phyloP scores from a whole-genome alignment of 2,888 invertebrate genomes.

The Dryococelus australis region DNA sequence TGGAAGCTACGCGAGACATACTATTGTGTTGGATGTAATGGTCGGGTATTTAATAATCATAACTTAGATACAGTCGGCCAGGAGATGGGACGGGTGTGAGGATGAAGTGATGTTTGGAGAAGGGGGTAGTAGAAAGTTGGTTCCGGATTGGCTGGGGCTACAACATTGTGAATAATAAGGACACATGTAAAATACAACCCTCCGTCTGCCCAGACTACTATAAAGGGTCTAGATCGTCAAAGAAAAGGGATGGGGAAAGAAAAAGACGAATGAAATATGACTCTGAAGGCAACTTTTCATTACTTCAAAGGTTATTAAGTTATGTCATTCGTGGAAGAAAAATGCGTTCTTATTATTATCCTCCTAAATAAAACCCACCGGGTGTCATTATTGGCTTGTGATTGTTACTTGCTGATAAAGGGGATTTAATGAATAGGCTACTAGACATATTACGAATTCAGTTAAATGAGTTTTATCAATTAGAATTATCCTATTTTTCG shows the following conservation, averaged over 20 bases:
- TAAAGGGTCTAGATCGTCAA: too few relatives aligned
- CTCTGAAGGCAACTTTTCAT: background rate
- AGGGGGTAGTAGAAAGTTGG: background rate
- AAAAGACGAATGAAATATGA: background rate
- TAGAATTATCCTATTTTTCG: too few relatives aligned
- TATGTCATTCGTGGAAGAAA: constrained; percentile 3
- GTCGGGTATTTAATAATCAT: background rate
- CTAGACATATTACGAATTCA: too few relatives aligned
- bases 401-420: too few relatives aligned
- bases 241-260: background rate
- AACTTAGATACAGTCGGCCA: background rate
- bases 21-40: background rate
- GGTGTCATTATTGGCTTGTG: too few relatives aligned
- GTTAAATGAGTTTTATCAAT: too few relatives aligned
- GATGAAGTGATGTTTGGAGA: background rate
- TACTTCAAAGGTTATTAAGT: background rate
- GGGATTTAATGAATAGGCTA: too few relatives aligned
- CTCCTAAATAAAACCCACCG: too few relatives aligned
- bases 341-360: background rate
- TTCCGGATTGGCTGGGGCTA: background rate
- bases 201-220: background rate
- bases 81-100: background rate
- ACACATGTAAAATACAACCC: constrained; percentile 16
- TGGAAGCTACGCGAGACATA: background rate
- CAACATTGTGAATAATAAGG: background rate